phyloP scores from a whole-genome alignment of 2,888 invertebrate species.

The Cheilosia vulpina region DNA sequence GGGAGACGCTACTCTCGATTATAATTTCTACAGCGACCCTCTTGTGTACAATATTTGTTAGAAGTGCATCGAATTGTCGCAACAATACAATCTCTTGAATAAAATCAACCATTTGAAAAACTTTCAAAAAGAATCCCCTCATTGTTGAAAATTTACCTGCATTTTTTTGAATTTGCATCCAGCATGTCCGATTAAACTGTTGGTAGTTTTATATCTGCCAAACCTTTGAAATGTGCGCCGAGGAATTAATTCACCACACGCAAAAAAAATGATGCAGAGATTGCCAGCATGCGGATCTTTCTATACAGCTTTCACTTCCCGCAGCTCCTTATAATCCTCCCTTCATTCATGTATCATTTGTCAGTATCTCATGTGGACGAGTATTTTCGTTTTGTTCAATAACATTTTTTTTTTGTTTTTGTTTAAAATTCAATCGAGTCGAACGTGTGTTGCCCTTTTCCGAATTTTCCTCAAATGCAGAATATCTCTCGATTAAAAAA shows the following conservation, averaged over 20 bases:
- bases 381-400: constrained; percentile 30
- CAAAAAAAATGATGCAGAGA: constrained; percentile 18
- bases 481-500: constrained; percentile 50
- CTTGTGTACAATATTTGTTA: neutral
- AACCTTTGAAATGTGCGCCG: constrained; percentile 18
- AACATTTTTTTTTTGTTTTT: constrained; percentile 28
- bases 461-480: constrained; percentile 50
- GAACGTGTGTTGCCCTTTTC: constrained; percentile 71
- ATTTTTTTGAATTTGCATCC: constrained; percentile 41
- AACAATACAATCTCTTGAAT: constrained; percentile 1
- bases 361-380: constrained; percentile 51
- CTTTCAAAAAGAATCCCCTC: neutral
- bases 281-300: constrained; percentile 51
- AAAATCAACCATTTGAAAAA: constrained; percentile 2
- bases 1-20: no score
- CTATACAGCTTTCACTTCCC: constrained; percentile 20
- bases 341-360: constrained; percentile 37
- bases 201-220: constrained; percentile 20
- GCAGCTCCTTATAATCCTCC: constrained; percentile 65
- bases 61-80: neutral
- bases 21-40: no score
- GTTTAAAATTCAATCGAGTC: constrained; percentile 67
- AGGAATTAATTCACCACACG: constrained; percentile 48
- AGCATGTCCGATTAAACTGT: constrained; percentile 39
- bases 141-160: constrained; percentile 19